Conservation (phyloP, 2,113 vertebrate genomes). For the Malurus cyaneus region DNA sequence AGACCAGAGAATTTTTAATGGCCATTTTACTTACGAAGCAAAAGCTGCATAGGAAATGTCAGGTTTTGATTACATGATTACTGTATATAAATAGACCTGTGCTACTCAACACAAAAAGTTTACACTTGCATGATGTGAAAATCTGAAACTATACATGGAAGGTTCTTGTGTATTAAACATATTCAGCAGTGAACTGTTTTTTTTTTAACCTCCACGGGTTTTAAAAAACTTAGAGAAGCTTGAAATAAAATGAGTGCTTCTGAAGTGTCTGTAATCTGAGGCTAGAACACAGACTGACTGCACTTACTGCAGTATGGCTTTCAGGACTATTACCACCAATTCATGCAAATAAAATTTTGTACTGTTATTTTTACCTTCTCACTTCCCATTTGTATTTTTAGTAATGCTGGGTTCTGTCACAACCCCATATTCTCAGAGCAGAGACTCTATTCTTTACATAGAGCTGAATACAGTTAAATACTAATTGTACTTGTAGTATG, state of each 20-base stretch:
- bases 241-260: not conserved
- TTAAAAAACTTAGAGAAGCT: not conserved
- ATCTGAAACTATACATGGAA: not conserved
- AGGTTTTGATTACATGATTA: not conserved
- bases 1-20: not conserved
- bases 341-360: not conserved
- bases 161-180: not conserved
- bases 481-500: constrained; percentile 11
- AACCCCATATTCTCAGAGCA: not conserved
- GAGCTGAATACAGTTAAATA: not conserved
- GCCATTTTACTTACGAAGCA: not conserved
- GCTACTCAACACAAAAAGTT: not conserved
- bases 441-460: not conserved
- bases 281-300: not conserved
- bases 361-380: constrained; percentile 24
- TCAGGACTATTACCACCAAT: not conserved
- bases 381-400: constrained; percentile 11
- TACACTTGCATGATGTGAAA: not conserved
- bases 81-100: accelerated
- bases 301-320: not conserved
- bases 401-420: not conserved
- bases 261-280: not conserved
- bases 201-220: not conserved
- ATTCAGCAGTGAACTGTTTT: not conserved
- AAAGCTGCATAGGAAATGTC: not conserved